Evolutionary conservation across 2,113 vertebrate genomes (phyloP), one percentile per base, ranked within the genome.

Genomic region (Takifugu flavidus): DNA sequence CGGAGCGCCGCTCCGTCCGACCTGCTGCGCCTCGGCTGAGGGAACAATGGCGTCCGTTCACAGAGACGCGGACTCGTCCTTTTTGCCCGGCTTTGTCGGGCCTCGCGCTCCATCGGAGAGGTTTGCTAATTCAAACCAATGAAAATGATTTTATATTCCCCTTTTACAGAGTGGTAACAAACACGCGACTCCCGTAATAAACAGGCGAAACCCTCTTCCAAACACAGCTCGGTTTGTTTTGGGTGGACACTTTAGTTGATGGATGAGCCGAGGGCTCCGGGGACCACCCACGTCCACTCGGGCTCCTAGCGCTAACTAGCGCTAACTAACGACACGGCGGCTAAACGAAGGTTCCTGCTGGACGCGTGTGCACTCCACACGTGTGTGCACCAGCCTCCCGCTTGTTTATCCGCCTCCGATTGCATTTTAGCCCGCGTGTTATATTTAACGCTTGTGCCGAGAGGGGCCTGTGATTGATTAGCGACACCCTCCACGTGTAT

Each of bases 401-500:
- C 12, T n/a, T 46, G 55, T 15, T 49, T 76, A 74, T 68, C 75
- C 62, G 66, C 65, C 74, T 62, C 64, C 56, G 11, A 53, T 8
- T 20, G 5, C 20, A 25, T 25, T 49, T 49, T 20, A 49, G 42
- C 20, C 12, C 57, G 43, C 61, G 54, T 58, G 47, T 51, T 52
- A 26, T 49, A 45, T 66, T 54, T 39, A 50, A 25, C 44, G 28
- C 7, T 1, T 14, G 34, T 65, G 20, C 51, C 15, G n/a, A 56
- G n/a, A 46, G 11, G 10, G 53, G 63, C 39, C 64, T 69, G 52
- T 60, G 28, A 46, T 71, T 59, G 55, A 65, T 31, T 56, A 56
- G 25, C 45, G 52, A 25, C n/a, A 72, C 76, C 87, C 85, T 82
- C 87, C 88, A 89, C 31, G 78, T 87, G 79, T 87, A 79, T 74